phyloP scores from a whole-genome alignment of 2,113 vertebrate species.

The Macrotis lagotis region DNA sequence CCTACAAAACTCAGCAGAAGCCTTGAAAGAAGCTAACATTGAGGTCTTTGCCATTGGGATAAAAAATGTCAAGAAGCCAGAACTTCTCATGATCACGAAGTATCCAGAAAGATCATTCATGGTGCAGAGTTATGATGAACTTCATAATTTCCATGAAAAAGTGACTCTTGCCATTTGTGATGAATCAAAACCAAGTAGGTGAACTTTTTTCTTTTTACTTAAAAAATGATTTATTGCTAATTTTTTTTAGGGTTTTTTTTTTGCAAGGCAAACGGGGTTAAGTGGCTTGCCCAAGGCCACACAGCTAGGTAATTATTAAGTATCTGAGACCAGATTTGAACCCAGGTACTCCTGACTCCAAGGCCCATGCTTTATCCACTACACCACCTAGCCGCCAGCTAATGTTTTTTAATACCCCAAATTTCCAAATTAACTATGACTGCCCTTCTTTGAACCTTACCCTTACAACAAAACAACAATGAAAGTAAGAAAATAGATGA shows the following conservation, averaged over 20 bases:
- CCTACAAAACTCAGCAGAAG: slow-evolving; percentile 62
- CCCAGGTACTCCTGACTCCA: too few species aligned
- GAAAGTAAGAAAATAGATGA: neutral
- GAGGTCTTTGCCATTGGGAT: slow-evolving; percentile 85
- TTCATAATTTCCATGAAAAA: slow-evolving; percentile 82
- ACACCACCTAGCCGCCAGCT: too few species aligned
- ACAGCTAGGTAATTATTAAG: too few species aligned
- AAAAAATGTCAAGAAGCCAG: slow-evolving; percentile 59
- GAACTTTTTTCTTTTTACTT: neutral
- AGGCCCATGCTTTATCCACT: too few species aligned
- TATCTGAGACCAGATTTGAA: too few species aligned
- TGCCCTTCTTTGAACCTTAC: neutral
- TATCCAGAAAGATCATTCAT: slow-evolving; percentile 79
- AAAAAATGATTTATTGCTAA: neutral
- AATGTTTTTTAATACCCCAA: neutral
- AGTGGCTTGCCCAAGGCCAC: too few species aligned
- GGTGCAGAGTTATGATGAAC: slow-evolving; percentile 77
- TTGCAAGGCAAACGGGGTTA: too few species aligned
- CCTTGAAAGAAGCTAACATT: slow-evolving; percentile 73
- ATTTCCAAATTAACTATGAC: neutral
- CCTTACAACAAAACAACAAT: neutral
- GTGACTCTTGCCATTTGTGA: slow-evolving; percentile 82
- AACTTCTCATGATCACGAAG: slow-evolving; percentile 70
- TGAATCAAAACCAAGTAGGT: slow-evolving; percentile 84
- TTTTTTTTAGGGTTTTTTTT: too few species aligned